A percentile compares a stretch with the other conserved stretches of the same genome.
phyloP scores from a whole-genome alignment of 2,888 invertebrate genomes.

The Hartigia nigra region DNA sequence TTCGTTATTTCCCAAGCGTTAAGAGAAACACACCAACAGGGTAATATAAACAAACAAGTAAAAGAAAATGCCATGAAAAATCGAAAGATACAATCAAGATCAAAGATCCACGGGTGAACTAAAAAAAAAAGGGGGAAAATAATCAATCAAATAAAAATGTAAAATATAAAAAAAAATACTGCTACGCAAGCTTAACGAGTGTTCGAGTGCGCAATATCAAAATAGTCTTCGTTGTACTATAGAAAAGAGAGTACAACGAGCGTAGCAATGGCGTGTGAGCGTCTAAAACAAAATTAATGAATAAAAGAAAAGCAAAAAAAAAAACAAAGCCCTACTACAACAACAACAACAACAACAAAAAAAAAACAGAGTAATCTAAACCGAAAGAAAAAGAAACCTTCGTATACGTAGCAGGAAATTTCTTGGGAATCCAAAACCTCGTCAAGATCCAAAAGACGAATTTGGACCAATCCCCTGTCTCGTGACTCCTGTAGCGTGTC shows the following conservation, averaged over 20 bases:
- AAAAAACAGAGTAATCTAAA: no score
- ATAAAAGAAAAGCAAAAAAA: background rate
- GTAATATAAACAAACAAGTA: background rate
- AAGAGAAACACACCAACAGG: background rate
- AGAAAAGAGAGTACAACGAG: background rate
- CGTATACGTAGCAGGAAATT: slow-evolving; percentile 60
- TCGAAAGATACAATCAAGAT: no score
- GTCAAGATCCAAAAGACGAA: slow-evolving; percentile 53
- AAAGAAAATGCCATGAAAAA: no score
- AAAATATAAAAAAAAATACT: no score
- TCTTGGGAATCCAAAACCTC: slow-evolving; percentile 58
- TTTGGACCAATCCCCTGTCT: slow-evolving; percentile 63
- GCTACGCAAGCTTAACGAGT: no score
- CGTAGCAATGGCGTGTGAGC: background rate
- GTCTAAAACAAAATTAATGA: background rate
- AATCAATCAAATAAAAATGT: no score
- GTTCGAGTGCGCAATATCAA: background rate
- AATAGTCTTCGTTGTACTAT: background rate
- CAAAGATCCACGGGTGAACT: no score
- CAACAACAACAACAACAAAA: no score
- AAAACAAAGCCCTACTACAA: background rate
- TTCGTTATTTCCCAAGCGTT: background rate
- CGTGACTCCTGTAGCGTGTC: slow-evolving; percentile 48
- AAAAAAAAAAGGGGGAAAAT: no score
- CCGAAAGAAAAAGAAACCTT: slow-evolving; percentile 58